A percentile compares a stretch with the other conserved stretches of the same genome.
Conservation (phyloP, 2,113 vertebrate genomes). For the Pimephales promelas region DNA sequence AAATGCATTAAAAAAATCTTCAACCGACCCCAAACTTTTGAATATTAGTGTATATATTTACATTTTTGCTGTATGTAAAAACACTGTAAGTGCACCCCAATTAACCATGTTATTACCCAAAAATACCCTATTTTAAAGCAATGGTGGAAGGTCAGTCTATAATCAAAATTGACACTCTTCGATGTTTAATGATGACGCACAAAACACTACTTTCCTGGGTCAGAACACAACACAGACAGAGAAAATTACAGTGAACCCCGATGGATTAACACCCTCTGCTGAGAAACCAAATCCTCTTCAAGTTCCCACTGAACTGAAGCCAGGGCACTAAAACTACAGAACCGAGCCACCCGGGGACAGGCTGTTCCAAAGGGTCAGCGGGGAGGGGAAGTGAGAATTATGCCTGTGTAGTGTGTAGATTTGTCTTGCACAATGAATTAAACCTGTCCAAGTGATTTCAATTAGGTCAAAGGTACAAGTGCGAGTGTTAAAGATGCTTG, state of each 20-base stretch:
- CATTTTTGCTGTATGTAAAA: background rate
- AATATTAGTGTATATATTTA: background rate
- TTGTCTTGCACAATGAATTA: slow-evolving; percentile 18
- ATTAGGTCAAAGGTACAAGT: slow-evolving; percentile 12
- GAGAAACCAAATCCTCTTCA: slow-evolving; percentile 17
- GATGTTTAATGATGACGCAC: background rate
- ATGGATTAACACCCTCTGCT: background rate
- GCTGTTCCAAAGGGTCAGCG: slow-evolving; percentile 21
- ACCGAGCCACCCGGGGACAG: slow-evolving; percentile 40
- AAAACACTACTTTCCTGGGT: background rate
- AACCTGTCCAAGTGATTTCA: slow-evolving; percentile 16
- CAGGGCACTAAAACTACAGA: slow-evolving; percentile 30
- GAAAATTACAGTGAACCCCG: slow-evolving; percentile 2
- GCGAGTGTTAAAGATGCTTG: background rate
- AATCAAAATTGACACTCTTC: background rate
- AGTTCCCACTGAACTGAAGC: slow-evolving; percentile 7
- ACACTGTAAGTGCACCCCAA: background rate
- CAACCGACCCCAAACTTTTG: too few species aligned
- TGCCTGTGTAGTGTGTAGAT: slow-evolving; percentile 6
- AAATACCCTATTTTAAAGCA: background rate
- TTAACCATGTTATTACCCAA: background rate
- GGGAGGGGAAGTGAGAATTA: background rate
- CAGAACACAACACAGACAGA: slow-evolving; percentile 1
- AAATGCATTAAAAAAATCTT: too few species aligned
- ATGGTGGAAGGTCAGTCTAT: background rate